Base-by-base conservation (phyloP, 1,140 invertebrate genomes). In the Saccostrea echinata region DNA sequence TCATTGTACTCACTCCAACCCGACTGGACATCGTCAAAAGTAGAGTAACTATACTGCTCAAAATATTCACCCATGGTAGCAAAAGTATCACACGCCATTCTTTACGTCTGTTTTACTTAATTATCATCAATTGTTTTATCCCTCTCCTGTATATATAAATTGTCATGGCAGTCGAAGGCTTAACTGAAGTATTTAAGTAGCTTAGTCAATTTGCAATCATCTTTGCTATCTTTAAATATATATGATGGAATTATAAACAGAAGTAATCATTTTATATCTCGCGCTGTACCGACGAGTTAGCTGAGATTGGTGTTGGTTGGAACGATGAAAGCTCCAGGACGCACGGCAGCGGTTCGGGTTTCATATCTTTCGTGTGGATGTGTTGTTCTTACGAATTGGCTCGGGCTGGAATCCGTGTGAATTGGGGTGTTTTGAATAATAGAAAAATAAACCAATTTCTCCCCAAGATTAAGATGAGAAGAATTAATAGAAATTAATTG, bases 361-460 rank as follows among this genome's bases (percentile, higher is more conserved):
- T 83, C 81, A 43, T 24, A 83, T 83, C 81, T 83, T 33, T 52
- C 81, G 21, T 33, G 51, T 53, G 51, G 33, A 51, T 24, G 51
- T 83, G 81, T 83, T 83, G 51, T 83, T 83, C 33, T 83, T 51
- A 83, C 33, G 81, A 83, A 83, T 83, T 52, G 51, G 35, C 35
- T 53, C 51, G n/a, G 13, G 81, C n/a, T 51, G 81, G 81, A 83
- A 83, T 83, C 21, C 81, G 81, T 83, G 81, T 83, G 81, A 83
- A 83, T 51, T 51, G 35, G 35, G 51, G 81, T 83, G 51, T 83
- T 52, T 53, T n/a, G 51, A 51, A 83, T 83, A 83, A 83, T 83
- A 83, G 35, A 83, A 83, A 83, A 83, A 83, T 83, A 83, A 83
- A 83, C 81, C 81, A 83, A n/a, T 53, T 83, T 83, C 68, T 30